phyloP scores from a whole-genome alignment of 2,888 invertebrate species.

The Dynastes maya region DNA sequence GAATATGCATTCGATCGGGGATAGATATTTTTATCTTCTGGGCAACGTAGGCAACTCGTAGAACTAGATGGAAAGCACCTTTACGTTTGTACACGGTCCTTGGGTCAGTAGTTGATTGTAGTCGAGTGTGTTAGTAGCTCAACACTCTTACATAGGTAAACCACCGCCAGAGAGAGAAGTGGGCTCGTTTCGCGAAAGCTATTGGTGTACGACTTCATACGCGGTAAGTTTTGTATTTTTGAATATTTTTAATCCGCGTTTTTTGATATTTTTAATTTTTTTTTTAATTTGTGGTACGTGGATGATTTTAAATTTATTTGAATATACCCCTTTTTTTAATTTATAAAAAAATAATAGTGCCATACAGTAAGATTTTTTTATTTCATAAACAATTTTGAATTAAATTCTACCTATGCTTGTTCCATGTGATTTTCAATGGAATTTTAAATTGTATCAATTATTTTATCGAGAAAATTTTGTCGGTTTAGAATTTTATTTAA shows the following conservation, averaged over 20 bases:
- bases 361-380: too few relatives aligned
- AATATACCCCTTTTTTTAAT: too few relatives aligned
- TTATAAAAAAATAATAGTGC: too few relatives aligned
- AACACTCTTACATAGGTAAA: not conserved
- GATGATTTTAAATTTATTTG: too few relatives aligned
- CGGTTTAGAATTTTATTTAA: too few relatives aligned
- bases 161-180: not conserved
- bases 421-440: too few relatives aligned
- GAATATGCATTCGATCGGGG: constrained; percentile 32
- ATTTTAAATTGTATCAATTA: too few relatives aligned
- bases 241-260: not conserved
- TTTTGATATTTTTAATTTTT: too few relatives aligned
- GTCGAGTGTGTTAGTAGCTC: constrained; percentile 56
- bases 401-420: too few relatives aligned
- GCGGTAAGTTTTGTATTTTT: constrained; percentile 31
- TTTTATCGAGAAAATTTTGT: too few relatives aligned
- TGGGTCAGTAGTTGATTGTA: constrained; percentile 59
- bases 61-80: constrained; percentile 50
- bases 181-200: not conserved
- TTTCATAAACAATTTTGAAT: too few relatives aligned
- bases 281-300: too few relatives aligned
- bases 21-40: constrained; percentile 51
- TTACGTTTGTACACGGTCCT: constrained; percentile 53
- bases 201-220: not conserved
- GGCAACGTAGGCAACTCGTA: constrained; percentile 50